Evolutionary conservation across 2,113 vertebrate species (phyloP).

Genomic region (Spea multiplicata): DNA sequence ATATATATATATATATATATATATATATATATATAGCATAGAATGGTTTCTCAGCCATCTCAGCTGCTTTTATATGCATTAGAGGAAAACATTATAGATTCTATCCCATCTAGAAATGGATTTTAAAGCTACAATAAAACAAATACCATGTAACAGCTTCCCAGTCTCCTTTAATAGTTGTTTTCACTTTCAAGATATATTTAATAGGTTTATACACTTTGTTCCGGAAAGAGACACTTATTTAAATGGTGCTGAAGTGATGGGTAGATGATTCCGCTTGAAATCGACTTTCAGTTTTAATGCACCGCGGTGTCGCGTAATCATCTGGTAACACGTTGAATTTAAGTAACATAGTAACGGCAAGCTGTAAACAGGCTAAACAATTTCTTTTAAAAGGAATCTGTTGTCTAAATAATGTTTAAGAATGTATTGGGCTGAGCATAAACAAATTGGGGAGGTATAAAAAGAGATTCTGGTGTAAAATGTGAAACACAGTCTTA

Average conservation of each 20-base stretch:
- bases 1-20: no score
- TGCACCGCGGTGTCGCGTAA: background rate
- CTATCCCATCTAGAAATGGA: constrained; percentile 10
- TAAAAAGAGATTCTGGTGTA: no score
- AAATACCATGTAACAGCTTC: background rate
- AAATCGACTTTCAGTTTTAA: background rate
- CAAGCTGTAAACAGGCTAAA: background rate
- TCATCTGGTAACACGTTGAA: background rate
- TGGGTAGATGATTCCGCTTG: background rate
- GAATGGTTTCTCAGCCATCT: background rate
- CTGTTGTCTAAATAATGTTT: no score
- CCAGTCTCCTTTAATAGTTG: constrained; percentile 2
- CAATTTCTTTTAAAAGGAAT: background rate
- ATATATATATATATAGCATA: no score
- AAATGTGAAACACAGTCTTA: no score
- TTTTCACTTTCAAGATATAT: constrained; percentile 9
- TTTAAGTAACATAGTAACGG: background rate
- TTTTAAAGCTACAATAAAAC: background rate
- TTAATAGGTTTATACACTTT: constrained; percentile 6
- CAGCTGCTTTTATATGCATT: background rate
- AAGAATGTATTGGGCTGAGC: no score
- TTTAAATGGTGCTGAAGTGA: background rate
- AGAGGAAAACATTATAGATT: background rate
- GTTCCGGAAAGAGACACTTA: background rate
- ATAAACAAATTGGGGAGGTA: no score